These are phyloP conservation scores for Latrodectus hesperus DNA, from an alignment of 2,888 invertebrate species.

Conservation along the genomic window DNA sequence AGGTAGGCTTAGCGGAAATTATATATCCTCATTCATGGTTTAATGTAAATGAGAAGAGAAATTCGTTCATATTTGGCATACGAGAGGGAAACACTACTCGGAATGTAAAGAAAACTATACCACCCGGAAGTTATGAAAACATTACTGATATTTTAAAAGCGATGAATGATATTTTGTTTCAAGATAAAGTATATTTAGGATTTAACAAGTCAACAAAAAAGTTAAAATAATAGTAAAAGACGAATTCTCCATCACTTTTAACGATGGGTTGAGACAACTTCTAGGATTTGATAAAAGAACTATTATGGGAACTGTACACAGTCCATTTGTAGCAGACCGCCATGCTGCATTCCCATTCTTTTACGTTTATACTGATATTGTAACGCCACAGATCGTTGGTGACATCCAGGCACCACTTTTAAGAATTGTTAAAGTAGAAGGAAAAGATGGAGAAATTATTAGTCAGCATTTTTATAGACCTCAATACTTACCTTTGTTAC, in stretches of 20 bases:
- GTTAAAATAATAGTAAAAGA: not conserved
- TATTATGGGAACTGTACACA: not conserved
- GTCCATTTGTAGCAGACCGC: slow-evolving; percentile 14
- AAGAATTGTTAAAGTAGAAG: slow-evolving; percentile 71
- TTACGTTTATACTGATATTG: slow-evolving; percentile 71
- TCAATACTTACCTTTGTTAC: slow-evolving; percentile 25
- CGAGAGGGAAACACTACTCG: slow-evolving; percentile 10
- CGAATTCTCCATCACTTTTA: not conserved
- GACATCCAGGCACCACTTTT: slow-evolving; percentile 71
- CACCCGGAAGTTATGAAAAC: slow-evolving; percentile 1
- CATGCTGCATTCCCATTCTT: slow-evolving; percentile 23
- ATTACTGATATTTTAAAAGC: slow-evolving; percentile 14
- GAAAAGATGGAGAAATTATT: slow-evolving; percentile 10
- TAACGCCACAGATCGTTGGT: slow-evolving; percentile 70
- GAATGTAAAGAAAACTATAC: not conserved
- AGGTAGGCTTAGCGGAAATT: slow-evolving; percentile 71
- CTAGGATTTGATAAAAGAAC: slow-evolving; percentile 8
- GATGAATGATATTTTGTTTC: not conserved
- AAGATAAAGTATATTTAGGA: not conserved
- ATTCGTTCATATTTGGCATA: not conserved
- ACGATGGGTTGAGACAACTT: not conserved
- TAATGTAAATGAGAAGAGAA: slow-evolving; percentile 10
- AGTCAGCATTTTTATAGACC: slow-evolving; percentile 22
- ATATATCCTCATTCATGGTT: slow-evolving; percentile 66
- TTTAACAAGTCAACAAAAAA: slow-evolving; percentile 5